Percentiles rank a stretch among this genome's conserved stretches.
Evolutionary conservation across 2,888 invertebrate species (phyloP).

Genomic region (Cosmia pyralina): DNA sequence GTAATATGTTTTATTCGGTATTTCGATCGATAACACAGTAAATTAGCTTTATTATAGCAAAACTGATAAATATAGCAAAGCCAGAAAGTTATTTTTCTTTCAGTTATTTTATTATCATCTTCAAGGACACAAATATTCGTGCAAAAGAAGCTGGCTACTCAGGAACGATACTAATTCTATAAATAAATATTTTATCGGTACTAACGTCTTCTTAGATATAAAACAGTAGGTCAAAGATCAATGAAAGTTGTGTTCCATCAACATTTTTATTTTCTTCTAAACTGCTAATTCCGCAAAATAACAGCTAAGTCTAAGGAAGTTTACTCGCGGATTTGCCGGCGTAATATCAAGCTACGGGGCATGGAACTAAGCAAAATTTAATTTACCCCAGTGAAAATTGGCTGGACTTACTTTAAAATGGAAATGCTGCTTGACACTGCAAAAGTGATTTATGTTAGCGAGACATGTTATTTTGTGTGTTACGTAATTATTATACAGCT

Average conservation of each 20-base stretch:
- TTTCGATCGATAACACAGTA: not conserved
- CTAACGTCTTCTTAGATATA: slow-evolving; percentile 18
- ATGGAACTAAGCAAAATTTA: slow-evolving; percentile 68
- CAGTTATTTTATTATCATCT: slow-evolving; percentile 12
- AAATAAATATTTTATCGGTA: slow-evolving; percentile 43
- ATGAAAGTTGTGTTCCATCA: slow-evolving; percentile 45
- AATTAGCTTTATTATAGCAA: not conserved
- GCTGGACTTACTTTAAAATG: slow-evolving; percentile 56
- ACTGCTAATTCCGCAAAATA: slow-evolving; percentile 60
- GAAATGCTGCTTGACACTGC: slow-evolving; percentile 55
- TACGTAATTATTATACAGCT: slow-evolving; percentile 5
- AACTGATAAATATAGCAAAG: not conserved
- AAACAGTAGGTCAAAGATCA: slow-evolving; percentile 54
- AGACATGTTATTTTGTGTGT: slow-evolving; percentile 27
- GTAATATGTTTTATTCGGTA: not conserved
- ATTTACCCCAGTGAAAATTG: slow-evolving; percentile 65
- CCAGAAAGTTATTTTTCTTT: not conserved
- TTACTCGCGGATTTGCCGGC: slow-evolving; percentile 61
- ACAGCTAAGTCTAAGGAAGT: slow-evolving; percentile 61
- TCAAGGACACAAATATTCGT: slow-evolving; percentile 29
- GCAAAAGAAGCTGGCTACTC: slow-evolving; percentile 4
- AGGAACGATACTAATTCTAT: slow-evolving; percentile 20
- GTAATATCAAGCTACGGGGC: slow-evolving; percentile 64
- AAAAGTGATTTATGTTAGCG: slow-evolving; percentile 57
- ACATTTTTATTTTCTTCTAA: slow-evolving; percentile 49